Evolutionary conservation across 1,140 invertebrate species (phyloP).

Genomic region (Halyomorpha halys): DNA sequence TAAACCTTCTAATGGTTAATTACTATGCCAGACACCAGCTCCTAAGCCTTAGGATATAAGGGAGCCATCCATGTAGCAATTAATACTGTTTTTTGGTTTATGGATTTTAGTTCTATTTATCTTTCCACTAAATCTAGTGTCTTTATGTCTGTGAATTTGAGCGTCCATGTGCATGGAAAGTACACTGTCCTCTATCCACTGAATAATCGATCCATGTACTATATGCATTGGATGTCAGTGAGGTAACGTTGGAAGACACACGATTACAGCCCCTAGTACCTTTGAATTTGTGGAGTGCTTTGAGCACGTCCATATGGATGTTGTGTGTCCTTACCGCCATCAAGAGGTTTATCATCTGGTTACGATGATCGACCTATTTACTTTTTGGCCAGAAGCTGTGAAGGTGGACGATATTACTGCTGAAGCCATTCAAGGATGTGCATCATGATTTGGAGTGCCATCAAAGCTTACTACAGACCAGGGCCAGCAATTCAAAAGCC

Average conservation of each 20-base stretch:
- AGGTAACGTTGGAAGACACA: not conserved
- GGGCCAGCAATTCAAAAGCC: conserved; percentile 33
- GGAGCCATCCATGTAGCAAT: no score
- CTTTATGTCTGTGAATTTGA: no score
- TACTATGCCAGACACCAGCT: no score
- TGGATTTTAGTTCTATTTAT: no score
- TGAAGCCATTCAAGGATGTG: not conserved
- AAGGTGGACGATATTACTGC: not conserved
- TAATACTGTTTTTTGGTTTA: no score
- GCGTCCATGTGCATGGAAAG: no score
- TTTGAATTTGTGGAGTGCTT: not conserved
- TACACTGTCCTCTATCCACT: no score
- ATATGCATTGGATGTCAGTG: not conserved
- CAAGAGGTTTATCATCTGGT: not conserved
- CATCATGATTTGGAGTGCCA: not conserved
- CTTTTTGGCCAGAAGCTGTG: not conserved
- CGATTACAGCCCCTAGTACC: not conserved
- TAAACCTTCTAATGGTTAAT: no score
- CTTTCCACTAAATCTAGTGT: no score
- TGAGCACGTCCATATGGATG: not conserved
- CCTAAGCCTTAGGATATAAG: no score
- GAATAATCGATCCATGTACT: no score
- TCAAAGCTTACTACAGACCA: conserved; percentile 28
- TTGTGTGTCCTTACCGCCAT: not conserved
- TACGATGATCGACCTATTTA: not conserved